Evolutionary conservation across 1,140 invertebrate species (phyloP), one percentile per base, ranked within the genome.

Genomic region (Ceratoteleas bidentatus): DNA sequence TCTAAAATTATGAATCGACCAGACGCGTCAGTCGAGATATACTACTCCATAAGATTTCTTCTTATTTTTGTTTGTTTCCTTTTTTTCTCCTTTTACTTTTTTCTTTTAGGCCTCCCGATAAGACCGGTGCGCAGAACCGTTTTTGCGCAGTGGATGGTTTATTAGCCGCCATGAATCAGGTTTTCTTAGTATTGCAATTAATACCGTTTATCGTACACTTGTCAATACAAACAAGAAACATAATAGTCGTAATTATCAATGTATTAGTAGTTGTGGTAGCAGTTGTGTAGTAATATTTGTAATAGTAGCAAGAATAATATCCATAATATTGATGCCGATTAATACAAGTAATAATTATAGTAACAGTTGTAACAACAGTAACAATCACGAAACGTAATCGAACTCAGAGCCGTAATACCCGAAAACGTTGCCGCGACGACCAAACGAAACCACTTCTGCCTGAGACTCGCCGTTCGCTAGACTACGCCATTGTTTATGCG

Each of bases 161-260:
- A 81, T 90, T 89, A 88, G 84, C 87, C 88, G 87, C 86, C 89
- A 90, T 90, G 85, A 89, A 89, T 85, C 87, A 85, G 88, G 86
- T 87, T 87, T 84, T 87, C 84, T 88, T 87, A 74, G 80, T 84
- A 84, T 86, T 81, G 81, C 84, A 85, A 85, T 85, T 83, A 84
- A 87, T 89, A 87, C 88, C 81, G 87, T 87, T 89, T 85, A 88
- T 87, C 84, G 84, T 84, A 84, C 76, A 83, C 75, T 86, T 85
- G 76, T 84, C 76, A 81, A 83, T 83, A 85, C 76, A 84, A 84
- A 84, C 77, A 84, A 70, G 79, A 83, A 85, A 86, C 81, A 79
- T 84, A 78, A 80, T 85, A 79, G 45, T 82, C 45, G 58, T 76
- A 81, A 80, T 84, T 82, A 80, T 82, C 75, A 85, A 83, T 83